Evolutionary conservation across 2,888 invertebrate genomes (phyloP).

Genomic region (Anthophora plumipes): DNA sequence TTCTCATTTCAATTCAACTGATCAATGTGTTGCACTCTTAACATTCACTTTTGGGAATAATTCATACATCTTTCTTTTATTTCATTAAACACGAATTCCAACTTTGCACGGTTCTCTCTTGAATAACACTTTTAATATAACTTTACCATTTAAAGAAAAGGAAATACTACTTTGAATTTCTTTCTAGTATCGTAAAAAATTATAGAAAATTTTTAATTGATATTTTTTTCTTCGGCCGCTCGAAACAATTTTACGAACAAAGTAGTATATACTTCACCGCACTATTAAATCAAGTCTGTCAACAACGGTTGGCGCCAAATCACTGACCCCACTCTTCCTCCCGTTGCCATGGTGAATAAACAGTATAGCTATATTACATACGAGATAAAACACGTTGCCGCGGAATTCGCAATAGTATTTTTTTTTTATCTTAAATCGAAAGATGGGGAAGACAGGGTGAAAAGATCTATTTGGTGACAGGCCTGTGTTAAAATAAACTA

Average conservation of each 20-base stretch:
- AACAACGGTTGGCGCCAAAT: constrained; percentile 8
- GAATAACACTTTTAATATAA: neutral
- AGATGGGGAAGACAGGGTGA: neutral
- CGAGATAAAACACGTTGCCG: neutral
- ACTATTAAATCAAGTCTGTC: constrained; percentile 8
- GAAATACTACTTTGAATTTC: constrained; percentile 7
- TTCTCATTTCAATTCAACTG: constrained; percentile 6
- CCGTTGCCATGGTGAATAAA: neutral
- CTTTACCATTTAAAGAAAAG: neutral
- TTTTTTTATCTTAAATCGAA: neutral
- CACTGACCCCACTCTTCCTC: neutral
- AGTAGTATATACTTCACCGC: constrained; percentile 27
- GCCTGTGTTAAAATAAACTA: neutral
- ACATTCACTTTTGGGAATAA: neutral
- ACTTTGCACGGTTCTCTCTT: constrained; percentile 2
- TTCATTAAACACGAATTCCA: neutral
- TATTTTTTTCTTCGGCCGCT: neutral
- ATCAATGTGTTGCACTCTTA: neutral
- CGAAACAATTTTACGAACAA: neutral
- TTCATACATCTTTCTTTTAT: neutral
- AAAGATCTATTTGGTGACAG: constrained; percentile 15
- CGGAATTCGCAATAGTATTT: neutral
- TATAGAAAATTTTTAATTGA: neutral
- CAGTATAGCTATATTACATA: neutral
- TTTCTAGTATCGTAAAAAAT: neutral